Evolutionary conservation across 2,113 vertebrate species (phyloP), one percentile per base, ranked within the genome.

Genomic region (Pungitius pungitius): DNA sequence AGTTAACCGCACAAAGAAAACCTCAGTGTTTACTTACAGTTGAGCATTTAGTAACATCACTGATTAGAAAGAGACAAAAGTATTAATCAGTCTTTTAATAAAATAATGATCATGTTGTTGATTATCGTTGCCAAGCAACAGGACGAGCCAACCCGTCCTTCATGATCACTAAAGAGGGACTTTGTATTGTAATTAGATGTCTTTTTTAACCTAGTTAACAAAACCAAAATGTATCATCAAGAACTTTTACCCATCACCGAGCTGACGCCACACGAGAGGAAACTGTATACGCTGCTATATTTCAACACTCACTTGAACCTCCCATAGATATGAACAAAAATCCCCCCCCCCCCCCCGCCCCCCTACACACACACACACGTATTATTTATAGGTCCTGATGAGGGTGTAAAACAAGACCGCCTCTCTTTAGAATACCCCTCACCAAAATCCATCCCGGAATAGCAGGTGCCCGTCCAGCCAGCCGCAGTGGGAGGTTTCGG

Each of bases 321-420:
- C 73, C 75, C 78, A 37, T 33, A 72, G 35, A 80, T 65, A 74
- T 33, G 74, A 75, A 76, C 71, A 84, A 35, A 80, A 59, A 84
- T 35, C 5, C 33, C 4, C 6, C 33, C 87, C 73, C 59, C 63
- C 75, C 75, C 87, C 73, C 62, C 63, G 68, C 40, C 49, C 43
- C 81, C 26, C 80, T 64, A 65, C 75, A 63, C 57, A 60, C 73
- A 82, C 27, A 63, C 43, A 72, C 81, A 70, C 33, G 73, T 92
- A 89, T 93, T 95, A 95, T 95, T 96, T 95, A 90, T 93, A 93
- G 92, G 88, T 87, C 85, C 87, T 90, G 91, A 92, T 91, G 82
- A 88, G 90, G 47, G 82, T 88, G 84, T 87, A 85, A 84, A 75
- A 89, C 90, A 89, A 91, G 91, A 63, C 85, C 81, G 80, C 79